Evolutionary conservation across 64 coral and sea anemone genomes (phyloP).

Genomic region (Cladopsammia gracilis): DNA sequence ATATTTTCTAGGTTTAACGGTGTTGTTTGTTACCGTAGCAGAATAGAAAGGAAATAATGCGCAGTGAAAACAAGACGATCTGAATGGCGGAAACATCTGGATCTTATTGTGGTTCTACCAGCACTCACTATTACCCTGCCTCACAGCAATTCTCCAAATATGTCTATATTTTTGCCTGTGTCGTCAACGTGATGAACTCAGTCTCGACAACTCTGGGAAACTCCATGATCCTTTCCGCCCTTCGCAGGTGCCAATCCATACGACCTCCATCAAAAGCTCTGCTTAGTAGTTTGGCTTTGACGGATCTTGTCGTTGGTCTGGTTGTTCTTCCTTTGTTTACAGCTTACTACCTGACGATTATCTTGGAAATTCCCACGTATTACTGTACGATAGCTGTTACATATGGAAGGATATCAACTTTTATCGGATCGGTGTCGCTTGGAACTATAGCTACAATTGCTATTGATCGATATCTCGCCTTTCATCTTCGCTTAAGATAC

Average conservation of each 20-base stretch:
- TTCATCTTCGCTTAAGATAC: conserved; percentile 20
- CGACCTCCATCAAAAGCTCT: neutral
- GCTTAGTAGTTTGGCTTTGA: neutral
- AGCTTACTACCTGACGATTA: neutral
- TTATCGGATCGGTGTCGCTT: neutral
- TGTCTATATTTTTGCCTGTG: conserved; percentile 8
- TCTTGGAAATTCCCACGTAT: conserved; percentile 5
- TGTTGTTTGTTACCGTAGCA: too few relatives aligned
- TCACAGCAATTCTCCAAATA: neutral
- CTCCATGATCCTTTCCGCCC: neutral
- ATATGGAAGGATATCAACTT: neutral
- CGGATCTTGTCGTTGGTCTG: conserved; percentile 1
- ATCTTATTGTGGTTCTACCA: neutral
- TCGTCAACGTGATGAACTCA: neutral
- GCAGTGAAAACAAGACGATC: too few relatives aligned
- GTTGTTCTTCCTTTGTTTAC: neutral
- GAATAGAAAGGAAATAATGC: too few relatives aligned
- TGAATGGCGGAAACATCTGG: too few relatives aligned
- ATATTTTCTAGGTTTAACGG: too few relatives aligned
- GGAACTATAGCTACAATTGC: neutral
- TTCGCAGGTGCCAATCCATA: neutral
- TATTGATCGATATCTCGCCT: conserved; percentile 1
- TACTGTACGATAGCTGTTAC: neutral
- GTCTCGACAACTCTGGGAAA: conserved; percentile 1
- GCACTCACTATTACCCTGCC: neutral